A percentile compares a stretch with the other conserved stretches of the same genome.
Evolutionary conservation across 1,140 invertebrate genomes (phyloP).

Genomic region (Drosophila arawakana): DNA sequence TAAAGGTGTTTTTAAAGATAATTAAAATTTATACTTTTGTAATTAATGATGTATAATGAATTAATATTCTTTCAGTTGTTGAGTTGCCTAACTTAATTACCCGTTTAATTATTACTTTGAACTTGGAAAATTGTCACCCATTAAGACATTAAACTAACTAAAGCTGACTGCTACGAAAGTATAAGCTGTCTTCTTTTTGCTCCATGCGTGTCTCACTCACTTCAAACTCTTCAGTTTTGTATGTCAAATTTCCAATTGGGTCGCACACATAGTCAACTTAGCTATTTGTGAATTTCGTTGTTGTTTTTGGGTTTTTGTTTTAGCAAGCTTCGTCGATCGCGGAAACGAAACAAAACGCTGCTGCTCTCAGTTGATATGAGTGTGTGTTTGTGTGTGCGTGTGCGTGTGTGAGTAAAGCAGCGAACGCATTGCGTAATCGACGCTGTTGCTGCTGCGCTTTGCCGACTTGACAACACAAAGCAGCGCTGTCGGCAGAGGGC

Average conservation of each 20-base stretch:
- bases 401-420: slow-evolving; percentile 31
- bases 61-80: no score
- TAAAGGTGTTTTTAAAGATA: no score
- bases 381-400: slow-evolving; percentile 33
- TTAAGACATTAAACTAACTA: not conserved
- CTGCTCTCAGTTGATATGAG: slow-evolving; percentile 32
- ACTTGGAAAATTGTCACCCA: not conserved
- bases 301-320: slow-evolving; percentile 48
- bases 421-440: slow-evolving; percentile 82
- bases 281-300: slow-evolving; percentile 66
- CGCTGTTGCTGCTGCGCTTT: slow-evolving; percentile 55
- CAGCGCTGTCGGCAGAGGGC: slow-evolving; percentile 49
- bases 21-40: no score
- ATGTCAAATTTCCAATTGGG: slow-evolving; percentile 76
- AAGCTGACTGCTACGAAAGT: not conserved
- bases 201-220: not conserved
- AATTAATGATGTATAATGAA: no score
- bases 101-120: not conserved
- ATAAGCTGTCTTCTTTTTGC: not conserved
- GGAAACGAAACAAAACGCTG: slow-evolving; percentile 76
- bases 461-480: slow-evolving; percentile 71
- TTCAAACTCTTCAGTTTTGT: slow-evolving; percentile 37
- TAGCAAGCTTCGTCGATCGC: slow-evolving; percentile 69
- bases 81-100: not conserved
- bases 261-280: slow-evolving; percentile 69